Conservation (phyloP, 1,140 invertebrate genomes). For the Macrobrachium rosenbergii region DNA sequence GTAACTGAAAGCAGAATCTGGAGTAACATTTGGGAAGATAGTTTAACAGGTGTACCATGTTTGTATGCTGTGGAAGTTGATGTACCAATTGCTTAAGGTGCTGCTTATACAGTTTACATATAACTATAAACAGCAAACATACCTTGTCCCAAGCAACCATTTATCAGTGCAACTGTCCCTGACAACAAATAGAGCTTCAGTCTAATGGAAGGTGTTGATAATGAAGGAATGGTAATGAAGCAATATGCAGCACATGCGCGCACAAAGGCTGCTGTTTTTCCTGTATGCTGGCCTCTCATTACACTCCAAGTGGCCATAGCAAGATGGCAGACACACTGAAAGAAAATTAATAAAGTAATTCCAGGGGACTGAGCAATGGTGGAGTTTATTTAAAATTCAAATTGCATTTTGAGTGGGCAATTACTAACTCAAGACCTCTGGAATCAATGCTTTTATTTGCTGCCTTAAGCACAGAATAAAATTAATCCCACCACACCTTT, state of each 20-base stretch:
- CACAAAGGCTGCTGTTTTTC: conserved; percentile 86
- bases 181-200: conserved; percentile 89
- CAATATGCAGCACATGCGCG: conserved; percentile 95
- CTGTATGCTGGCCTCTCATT: conserved; percentile 83
- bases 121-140: conserved; percentile 33
- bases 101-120: too few relatives aligned
- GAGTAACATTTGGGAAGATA: too few relatives aligned
- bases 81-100: too few relatives aligned
- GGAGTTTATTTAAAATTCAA: not conserved
- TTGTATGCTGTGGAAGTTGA: too few relatives aligned
- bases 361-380: too few relatives aligned
- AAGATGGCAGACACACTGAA: conserved; percentile 83
- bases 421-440: too few relatives aligned
- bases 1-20: too few relatives aligned
- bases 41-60: too few relatives aligned
- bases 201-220: conserved; percentile 81
- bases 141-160: conserved; percentile 94
- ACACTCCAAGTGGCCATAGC: conserved; percentile 81
- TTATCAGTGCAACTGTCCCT: conserved; percentile 89
- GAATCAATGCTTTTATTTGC: too few relatives aligned
- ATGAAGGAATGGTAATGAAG: conserved; percentile 95
- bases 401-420: too few relatives aligned
- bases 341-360: conserved; percentile 65
- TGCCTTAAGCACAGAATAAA: too few relatives aligned
- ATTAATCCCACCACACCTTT: too few relatives aligned